These are phyloP conservation scores for Maniola jurtina DNA, from an alignment of 1,140 invertebrate genomes.

Conservation along the genomic window DNA sequence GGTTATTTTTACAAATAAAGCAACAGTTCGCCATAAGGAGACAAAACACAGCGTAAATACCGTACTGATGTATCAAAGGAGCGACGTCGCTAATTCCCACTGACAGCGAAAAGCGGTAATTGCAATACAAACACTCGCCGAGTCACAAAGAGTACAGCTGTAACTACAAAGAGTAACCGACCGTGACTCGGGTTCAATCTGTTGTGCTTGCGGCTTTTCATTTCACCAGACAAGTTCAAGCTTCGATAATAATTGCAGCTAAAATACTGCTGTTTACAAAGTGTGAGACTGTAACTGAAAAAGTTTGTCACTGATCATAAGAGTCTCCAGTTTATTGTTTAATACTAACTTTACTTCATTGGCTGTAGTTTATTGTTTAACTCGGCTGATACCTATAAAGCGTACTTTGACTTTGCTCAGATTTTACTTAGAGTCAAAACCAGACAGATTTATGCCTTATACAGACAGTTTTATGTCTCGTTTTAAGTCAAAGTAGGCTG, in stretches of 20 bases:
- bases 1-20: neutral
- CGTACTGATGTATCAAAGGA: conserved; percentile 18
- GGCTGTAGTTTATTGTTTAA: too few species aligned
- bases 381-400: too few species aligned
- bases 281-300: too few species aligned
- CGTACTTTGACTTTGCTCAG: too few species aligned
- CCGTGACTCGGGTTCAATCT: conserved; percentile 15
- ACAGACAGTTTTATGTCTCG: too few species aligned
- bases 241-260: neutral
- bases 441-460: too few species aligned
- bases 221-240: conserved; percentile 4
- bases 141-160: conserved; percentile 9
- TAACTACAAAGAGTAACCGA: conserved; percentile 9
- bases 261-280: neutral
- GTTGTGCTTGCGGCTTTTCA: conserved; percentile 14
- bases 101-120: conserved; percentile 19
- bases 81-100: conserved; percentile 20
- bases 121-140: conserved; percentile 15
- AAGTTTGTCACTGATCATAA: too few species aligned
- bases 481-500: too few species aligned
- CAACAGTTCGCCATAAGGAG: conserved; percentile 2
- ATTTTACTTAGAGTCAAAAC: too few species aligned
- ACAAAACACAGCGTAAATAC: conserved; percentile 11
- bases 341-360: too few species aligned
- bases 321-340: too few species aligned